Evolutionary conservation across 2,797 vertebrate species (phyloP).

Genomic region (Myotis daubentonii): DNA sequence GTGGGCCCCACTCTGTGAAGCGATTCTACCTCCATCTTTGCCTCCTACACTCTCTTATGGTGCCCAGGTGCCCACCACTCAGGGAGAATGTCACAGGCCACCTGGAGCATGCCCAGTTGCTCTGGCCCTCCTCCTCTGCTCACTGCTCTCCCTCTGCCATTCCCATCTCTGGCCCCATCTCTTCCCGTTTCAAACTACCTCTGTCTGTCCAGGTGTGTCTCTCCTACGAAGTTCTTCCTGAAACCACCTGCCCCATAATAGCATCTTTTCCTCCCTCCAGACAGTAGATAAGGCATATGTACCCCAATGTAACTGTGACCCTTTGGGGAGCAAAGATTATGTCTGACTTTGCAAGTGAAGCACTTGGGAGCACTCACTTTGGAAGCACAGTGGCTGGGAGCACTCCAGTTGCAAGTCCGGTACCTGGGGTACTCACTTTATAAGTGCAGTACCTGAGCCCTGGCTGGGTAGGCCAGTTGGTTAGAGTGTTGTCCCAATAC

Average conservation of each 20-base stretch:
- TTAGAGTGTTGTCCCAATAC: too few species aligned
- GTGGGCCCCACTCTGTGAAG: not conserved
- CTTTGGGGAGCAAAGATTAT: not conserved
- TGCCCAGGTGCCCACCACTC: fast-evolving
- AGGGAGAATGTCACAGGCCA: not conserved
- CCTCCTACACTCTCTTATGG: fast-evolving
- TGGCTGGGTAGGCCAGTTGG: too few species aligned
- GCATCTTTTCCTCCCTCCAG: not conserved
- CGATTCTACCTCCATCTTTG: too few species aligned
- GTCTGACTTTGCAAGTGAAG: not conserved
- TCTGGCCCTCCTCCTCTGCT: not conserved
- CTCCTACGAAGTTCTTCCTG: not conserved
- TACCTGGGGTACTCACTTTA: not conserved
- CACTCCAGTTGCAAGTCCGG: not conserved
- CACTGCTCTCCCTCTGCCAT: not conserved
- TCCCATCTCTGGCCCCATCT: not conserved
- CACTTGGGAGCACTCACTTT: not conserved
- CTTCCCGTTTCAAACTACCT: not conserved
- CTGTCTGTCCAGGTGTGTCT: not conserved
- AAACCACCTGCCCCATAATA: not conserved
- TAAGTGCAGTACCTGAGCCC: not conserved
- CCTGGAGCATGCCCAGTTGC: not conserved
- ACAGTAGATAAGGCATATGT: not conserved
- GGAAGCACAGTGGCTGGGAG: not conserved
- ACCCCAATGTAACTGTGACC: not conserved